Percentiles rank a stretch among this genome's conserved stretches.
These are phyloP conservation scores for Drosophila mayaguana DNA, from an alignment of 2,888 invertebrate species.

Conservation along the genomic window DNA sequence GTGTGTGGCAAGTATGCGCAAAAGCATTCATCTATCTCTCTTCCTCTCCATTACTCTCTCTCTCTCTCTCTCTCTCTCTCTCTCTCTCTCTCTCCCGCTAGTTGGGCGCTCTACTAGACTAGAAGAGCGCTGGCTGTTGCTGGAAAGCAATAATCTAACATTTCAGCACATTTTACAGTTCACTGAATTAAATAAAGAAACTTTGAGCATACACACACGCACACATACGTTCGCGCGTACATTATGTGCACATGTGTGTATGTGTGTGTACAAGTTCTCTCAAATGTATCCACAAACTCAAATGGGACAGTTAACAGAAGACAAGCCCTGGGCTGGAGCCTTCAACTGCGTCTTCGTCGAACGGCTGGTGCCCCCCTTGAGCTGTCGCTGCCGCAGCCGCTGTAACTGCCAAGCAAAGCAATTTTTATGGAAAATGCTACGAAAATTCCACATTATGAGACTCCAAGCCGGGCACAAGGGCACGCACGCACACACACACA, in stretches of 20 bases:
- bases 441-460: constrained; percentile 79
- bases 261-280: constrained; percentile 42
- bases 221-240: constrained; percentile 24
- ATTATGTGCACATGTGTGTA: constrained; percentile 33
- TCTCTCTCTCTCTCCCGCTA: constrained; percentile 28
- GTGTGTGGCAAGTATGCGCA: constrained; percentile 38
- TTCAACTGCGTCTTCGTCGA: constrained; percentile 41
- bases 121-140: constrained; percentile 33
- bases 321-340: constrained; percentile 43
- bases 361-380: neutral
- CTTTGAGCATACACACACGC: constrained; percentile 56
- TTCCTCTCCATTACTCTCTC: constrained; percentile 16
- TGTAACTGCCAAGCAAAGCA: constrained; percentile 71
- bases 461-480: constrained; percentile 51
- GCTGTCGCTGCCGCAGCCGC: neutral
- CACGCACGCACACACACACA: constrained; percentile 52
- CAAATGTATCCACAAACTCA: constrained; percentile 75
- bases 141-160: constrained; percentile 77
- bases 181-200: constrained; percentile 80
- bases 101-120: constrained; percentile 46
- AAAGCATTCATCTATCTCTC: constrained; percentile 45
- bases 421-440: constrained; percentile 79
- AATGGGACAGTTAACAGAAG: constrained; percentile 68
- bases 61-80: neutral
- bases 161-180: constrained; percentile 78